Base-by-base conservation (phyloP, 2,888 invertebrate species). In the Ectemnius lituratus region DNA sequence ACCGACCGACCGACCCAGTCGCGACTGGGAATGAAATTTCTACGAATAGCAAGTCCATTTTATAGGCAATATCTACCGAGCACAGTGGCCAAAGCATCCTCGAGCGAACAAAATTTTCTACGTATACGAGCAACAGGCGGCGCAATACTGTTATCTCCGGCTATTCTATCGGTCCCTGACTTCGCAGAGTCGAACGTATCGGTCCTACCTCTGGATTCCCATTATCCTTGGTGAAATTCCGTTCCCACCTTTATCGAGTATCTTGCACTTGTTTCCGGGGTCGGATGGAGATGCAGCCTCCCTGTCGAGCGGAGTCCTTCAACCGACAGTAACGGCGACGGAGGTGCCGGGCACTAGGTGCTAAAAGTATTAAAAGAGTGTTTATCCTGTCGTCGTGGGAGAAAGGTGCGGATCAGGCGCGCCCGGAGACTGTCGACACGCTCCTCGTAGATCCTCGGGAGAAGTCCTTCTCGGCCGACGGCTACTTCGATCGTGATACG, bases 341-440 rank as follows among this genome's bases (percentile, higher is more conserved):
- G 76, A 76, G 65, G 81, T 78, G 81, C 66, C 83, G 83, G 82
- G 80, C 84, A 84, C 84, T 85, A 85, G 88, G 88, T 88, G 88
- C 88, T 88, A 87, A 86, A 87, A 85, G 86, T 88, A 86, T 88
- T 84, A 81, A 81, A 82, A 77, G 8, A 80, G 73, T 78, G 76
- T 76, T 82, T 75, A 80, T 81, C 80, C 76, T 82, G 82, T 83
- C 80, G 80, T 79, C 75, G 79, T 68, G 81, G 77, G 79, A 85
- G 81, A 80, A 83, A 74, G 70, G 82, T 79, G 79, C 77, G 81
- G 81, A 72, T 58, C 79, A 76, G 78, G 69, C 81, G 73, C 57
- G 74, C 67, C 62, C 73, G 70, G 77, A 75, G 76, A 82, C 71
- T 78, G 79, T 83, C 80, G 80, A 78, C 77, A 68, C 61, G 71